Conservation (phyloP, 1,140 invertebrate species). For the Choristoneura fumiferana region DNA sequence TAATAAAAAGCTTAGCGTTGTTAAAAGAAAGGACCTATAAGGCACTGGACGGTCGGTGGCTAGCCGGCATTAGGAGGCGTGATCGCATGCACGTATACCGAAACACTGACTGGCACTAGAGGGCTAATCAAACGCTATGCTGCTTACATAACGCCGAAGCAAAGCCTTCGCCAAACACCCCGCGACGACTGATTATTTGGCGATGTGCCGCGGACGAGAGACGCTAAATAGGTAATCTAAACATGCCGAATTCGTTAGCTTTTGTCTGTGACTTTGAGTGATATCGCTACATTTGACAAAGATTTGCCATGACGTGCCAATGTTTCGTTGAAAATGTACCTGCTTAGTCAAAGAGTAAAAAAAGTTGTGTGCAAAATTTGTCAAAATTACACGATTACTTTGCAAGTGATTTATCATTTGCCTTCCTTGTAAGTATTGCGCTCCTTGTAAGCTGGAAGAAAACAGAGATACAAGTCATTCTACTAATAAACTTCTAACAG, state of each 20-base stretch:
- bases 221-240: constrained; percentile 16
- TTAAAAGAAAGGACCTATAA: constrained; percentile 3
- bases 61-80: constrained; percentile 17
- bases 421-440: too few species aligned
- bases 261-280: constrained; percentile 9
- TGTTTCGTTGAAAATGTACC: too few species aligned
- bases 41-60: background rate
- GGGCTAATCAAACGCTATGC: constrained; percentile 13
- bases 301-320: too few species aligned
- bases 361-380: too few species aligned
- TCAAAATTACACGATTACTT: too few species aligned
- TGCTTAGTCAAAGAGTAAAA: too few species aligned
- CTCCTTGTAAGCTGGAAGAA: too few species aligned
- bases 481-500: too few species aligned
- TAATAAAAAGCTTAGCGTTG: constrained; percentile 10
- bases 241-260: constrained; percentile 14
- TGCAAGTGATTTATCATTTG: too few species aligned
- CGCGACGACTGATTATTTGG: constrained; percentile 31
- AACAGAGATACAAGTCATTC: too few species aligned
- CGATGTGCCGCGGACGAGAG: constrained; percentile 25
- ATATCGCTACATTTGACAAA: background rate
- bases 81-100: constrained; percentile 27
- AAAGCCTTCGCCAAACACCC: constrained; percentile 40
- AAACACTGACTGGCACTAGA: constrained; percentile 40
- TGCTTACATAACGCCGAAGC: constrained; percentile 12